A percentile compares a stretch with the other conserved stretches of the same genome.
These are phyloP conservation scores for Ctenochaetus hawaiiensis DNA, from an alignment of 2,797 vertebrate genomes.

Conservation along the genomic window DNA sequence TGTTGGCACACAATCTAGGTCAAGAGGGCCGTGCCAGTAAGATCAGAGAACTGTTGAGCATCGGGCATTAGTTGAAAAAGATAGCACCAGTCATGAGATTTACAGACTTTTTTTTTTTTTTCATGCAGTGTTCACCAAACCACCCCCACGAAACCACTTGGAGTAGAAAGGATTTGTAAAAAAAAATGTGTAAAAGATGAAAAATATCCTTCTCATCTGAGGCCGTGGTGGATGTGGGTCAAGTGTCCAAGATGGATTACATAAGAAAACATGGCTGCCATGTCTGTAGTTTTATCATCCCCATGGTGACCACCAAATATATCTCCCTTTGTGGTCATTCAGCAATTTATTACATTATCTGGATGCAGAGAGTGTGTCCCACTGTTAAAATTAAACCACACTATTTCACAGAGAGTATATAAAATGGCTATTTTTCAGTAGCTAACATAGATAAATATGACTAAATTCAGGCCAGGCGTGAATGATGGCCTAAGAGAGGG, in stretches of 20 bases:
- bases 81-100: conserved; percentile 35
- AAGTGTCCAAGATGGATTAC: conserved; percentile 48
- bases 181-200: conserved; percentile 26
- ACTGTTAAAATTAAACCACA: conserved; percentile 39
- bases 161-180: conserved; percentile 18
- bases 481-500: conserved; percentile 42
- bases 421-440: conserved; percentile 44
- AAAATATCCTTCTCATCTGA: conserved; percentile 13
- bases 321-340: conserved; percentile 40
- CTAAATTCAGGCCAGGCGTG: conserved; percentile 43
- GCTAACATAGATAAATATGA: conserved; percentile 60
- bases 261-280: conserved; percentile 30
- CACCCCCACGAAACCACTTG: conserved; percentile 2
- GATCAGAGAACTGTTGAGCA: conserved; percentile 55
- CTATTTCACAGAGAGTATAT: conserved; percentile 40
- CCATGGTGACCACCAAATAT: background rate
- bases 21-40: conserved; percentile 59
- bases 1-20: conserved; percentile 77
- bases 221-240: conserved; percentile 13
- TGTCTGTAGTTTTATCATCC: conserved; percentile 16
- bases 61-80: conserved; percentile 40
- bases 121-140: conserved; percentile 29
- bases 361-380: background rate
- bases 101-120: conserved; percentile 8
- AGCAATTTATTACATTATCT: conserved; percentile 45